Base-by-base conservation (phyloP, 2,797 vertebrate genomes). In the Bucorvus abyssinicus region DNA sequence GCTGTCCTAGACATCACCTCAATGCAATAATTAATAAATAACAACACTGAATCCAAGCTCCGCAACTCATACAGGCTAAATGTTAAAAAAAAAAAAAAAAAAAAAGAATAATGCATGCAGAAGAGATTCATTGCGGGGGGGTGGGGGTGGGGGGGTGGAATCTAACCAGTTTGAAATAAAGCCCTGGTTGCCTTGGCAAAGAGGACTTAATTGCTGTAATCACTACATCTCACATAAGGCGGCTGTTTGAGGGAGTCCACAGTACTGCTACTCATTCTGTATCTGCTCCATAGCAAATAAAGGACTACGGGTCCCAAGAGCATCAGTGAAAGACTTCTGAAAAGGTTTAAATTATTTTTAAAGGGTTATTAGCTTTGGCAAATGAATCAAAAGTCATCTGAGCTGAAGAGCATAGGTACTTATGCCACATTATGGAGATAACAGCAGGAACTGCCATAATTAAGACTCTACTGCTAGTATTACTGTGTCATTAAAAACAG, bases 111-210 rank as follows among this genome's bases (percentile, higher is more conserved):
- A 94, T 93, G 74, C 49, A 96, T 94, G 64, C 16, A 87, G 53
- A 89, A 94, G 75, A 94, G 78, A 94, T 93, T 95, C 77, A 93
- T 87, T 70, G 18, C n/a, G 21, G 52, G 61, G 61, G 17, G 3
- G 11, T 13, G 17, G 1, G 63, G 59, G 63, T 69, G 19, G 52
- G 61, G 61, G 17, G 3, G 11, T 13, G 18, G 1, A 79, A 53
- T 8, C 68, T 68, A 93, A 87, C 87, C 60, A 74, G 67, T 89
- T 79, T 67, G 87, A 96, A 97, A 95, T 92, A 90, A 94, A 96
- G 93, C 90, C 89, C 70, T 76, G 83, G 93, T 95, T 96, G 94
- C 92, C 94, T 94, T 94, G 94, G 93, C 85, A 82, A 96, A 95
- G 87, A 90, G 49, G 32, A 95, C 93, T 94, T 96, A 96, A 96